These are phyloP conservation scores for Alentia gelatinosa DNA, from an alignment of 2,888 invertebrate genomes.

Conservation along the genomic window DNA sequence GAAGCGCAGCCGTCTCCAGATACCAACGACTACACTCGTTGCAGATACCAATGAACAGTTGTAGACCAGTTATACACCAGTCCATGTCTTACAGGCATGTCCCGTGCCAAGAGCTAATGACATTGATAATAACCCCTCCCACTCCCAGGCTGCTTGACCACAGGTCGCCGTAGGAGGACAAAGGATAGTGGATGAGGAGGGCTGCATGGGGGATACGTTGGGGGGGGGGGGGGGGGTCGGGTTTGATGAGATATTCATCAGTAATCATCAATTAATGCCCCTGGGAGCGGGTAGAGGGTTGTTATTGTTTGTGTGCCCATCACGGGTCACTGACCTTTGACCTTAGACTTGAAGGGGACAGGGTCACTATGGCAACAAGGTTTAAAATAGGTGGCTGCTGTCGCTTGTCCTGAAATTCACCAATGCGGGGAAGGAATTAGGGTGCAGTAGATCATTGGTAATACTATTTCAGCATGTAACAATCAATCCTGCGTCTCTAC, in stretches of 20 bases:
- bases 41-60: no score
- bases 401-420: neutral
- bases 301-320: neutral
- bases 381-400: neutral
- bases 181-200: no score
- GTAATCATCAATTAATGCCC: neutral
- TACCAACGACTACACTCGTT: no score
- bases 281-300: no score
- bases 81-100: no score
- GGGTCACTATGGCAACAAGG: neutral
- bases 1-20: no score
- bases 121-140: no score
- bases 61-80: no score
- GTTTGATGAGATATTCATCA: conserved; percentile 33
- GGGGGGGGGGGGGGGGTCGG: neutral
- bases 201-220: no score
- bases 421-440: neutral
- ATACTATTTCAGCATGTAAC: neutral
- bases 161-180: no score
- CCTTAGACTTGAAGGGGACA: neutral
- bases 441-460: neutral
- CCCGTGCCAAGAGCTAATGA: no score
- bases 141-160: no score
- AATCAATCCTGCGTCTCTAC: neutral
- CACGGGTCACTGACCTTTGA: conserved; percentile 4